Evolutionary conservation across 2,888 invertebrate species (phyloP).

Genomic region (Tribolium freemani): DNA sequence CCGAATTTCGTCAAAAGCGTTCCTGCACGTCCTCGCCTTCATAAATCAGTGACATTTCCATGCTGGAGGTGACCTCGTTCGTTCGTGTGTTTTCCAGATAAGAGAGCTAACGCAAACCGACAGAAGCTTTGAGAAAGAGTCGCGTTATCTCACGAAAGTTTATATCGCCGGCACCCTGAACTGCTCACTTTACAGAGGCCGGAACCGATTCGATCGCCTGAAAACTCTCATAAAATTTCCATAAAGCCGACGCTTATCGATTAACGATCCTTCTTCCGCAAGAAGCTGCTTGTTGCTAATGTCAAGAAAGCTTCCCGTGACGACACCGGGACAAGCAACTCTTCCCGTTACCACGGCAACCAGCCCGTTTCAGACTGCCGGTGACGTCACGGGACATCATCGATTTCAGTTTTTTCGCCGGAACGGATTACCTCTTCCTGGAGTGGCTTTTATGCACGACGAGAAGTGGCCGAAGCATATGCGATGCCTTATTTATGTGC

Average conservation of each 20-base stretch:
- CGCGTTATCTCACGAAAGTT: slow-evolving; percentile 58
- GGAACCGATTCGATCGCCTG: slow-evolving; percentile 12
- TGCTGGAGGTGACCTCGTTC: slow-evolving; percentile 58
- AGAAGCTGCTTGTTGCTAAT: slow-evolving; percentile 12
- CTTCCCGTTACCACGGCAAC: slow-evolving; percentile 60
- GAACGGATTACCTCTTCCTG: slow-evolving; percentile 39
- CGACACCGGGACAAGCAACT: slow-evolving; percentile 47
- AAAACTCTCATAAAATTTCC: slow-evolving; percentile 1
- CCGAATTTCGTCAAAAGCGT: background rate
- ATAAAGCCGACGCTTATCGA: slow-evolving; percentile 3
- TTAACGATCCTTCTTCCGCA: slow-evolving; percentile 12
- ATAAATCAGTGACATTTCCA: slow-evolving; percentile 62
- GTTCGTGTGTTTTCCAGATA: slow-evolving; percentile 61
- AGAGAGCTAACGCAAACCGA: slow-evolving; percentile 61
- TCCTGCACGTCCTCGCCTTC: slow-evolving; percentile 18
- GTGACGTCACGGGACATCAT: slow-evolving; percentile 63
- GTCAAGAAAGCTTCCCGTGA: slow-evolving; percentile 27
- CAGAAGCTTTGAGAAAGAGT: slow-evolving; percentile 56
- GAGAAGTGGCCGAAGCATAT: background rate
- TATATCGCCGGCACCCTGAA: slow-evolving; percentile 32
- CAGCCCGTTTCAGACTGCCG: slow-evolving; percentile 58
- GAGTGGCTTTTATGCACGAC: background rate
- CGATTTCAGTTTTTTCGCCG: slow-evolving; percentile 60
- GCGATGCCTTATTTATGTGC: slow-evolving; percentile 39
- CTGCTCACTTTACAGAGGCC: slow-evolving; percentile 10